Evolutionary conservation across 2,113 vertebrate species (phyloP).

Genomic region (Tupaia chinensis): DNA sequence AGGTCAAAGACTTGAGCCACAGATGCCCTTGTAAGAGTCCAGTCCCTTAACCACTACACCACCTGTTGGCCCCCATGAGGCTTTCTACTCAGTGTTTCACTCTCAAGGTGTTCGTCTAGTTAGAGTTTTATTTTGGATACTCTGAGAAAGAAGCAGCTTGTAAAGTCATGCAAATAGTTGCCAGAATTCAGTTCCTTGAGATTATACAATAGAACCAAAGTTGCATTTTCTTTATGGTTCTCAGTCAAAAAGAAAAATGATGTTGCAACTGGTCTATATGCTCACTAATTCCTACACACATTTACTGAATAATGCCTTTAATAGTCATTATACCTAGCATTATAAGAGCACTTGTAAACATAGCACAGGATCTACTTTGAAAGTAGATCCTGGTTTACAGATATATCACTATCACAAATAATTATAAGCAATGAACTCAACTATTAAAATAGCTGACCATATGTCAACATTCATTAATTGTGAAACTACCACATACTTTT

Average conservation of each 20-base stretch:
- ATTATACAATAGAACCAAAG: no score
- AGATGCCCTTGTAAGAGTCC: no score
- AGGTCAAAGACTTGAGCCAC: no score
- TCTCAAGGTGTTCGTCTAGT: neutral
- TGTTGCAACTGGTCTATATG: neutral
- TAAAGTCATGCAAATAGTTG: neutral
- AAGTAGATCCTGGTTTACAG: neutral
- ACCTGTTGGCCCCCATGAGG: no score
- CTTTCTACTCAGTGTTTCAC: neutral
- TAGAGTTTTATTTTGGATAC: neutral
- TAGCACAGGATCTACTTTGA: neutral
- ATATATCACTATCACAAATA: neutral
- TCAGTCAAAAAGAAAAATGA: neutral
- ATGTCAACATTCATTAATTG: neutral
- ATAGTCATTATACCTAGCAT: neutral
- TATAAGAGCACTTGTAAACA: neutral
- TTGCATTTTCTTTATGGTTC: neutral
- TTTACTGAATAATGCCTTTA: neutral
- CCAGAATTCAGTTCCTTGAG: constrained; percentile 8
- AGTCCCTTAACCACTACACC: no score
- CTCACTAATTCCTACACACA: neutral
- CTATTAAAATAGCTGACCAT: neutral
- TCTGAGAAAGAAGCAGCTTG: neutral
- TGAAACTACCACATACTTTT: neutral
- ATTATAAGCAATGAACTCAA: neutral